Evolutionary conservation across 2,888 invertebrate species (phyloP).

Genomic region (Chymomyza amoena): DNA sequence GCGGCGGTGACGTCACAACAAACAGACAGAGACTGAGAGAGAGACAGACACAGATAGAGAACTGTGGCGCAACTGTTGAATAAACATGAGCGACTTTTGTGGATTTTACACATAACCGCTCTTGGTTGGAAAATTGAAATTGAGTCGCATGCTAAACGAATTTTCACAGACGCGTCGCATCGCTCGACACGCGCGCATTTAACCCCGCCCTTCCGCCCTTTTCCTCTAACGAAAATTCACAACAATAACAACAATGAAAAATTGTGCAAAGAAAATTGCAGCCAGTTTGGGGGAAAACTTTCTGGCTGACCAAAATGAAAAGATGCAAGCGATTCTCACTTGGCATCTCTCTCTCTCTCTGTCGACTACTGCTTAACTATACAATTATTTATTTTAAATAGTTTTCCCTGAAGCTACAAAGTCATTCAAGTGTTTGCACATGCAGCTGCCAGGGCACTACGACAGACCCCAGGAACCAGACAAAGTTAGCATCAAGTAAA

Average conservation of each 20-base stretch:
- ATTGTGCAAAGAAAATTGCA: background rate
- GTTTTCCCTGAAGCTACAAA: constrained; percentile 21
- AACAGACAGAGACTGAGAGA: background rate
- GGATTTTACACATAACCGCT: constrained; percentile 37
- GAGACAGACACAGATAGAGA: background rate
- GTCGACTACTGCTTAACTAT: constrained; percentile 35
- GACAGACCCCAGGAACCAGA: background rate
- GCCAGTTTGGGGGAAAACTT: background rate
- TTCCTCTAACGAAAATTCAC: background rate
- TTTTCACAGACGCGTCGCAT: constrained; percentile 19
- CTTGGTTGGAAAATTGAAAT: constrained; percentile 47
- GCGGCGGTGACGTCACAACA: background rate
- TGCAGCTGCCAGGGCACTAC: constrained; percentile 1
- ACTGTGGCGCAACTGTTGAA: constrained; percentile 36
- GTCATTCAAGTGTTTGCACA: constrained; percentile 24
- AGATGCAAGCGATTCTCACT: background rate
- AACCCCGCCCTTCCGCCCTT: too few species aligned
- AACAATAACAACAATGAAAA: background rate
- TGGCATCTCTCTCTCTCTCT: background rate
- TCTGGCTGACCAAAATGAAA: background rate
- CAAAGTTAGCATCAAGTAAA: background rate
- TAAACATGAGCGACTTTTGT: constrained; percentile 57
- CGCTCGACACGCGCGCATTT: background rate
- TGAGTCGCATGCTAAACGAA: constrained; percentile 45
- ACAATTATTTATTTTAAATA: constrained; percentile 49